Evolutionary conservation across 2,797 vertebrate genomes (phyloP).

Genomic region (Tokudaia tokunoshimensis): DNA sequence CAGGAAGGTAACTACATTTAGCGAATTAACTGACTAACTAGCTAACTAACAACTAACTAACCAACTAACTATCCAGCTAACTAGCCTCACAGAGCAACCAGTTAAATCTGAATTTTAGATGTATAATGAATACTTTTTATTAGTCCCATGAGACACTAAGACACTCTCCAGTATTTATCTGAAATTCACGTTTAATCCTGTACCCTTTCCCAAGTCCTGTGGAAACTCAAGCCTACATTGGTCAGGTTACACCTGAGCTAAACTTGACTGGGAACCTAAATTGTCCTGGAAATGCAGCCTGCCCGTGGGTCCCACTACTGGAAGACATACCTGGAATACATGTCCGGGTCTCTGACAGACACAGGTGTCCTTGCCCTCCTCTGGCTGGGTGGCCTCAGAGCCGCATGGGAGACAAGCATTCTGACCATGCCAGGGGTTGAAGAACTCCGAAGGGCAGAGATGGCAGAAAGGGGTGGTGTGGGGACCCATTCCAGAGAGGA

Average conservation of each 20-base stretch:
- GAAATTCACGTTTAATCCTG: constrained; percentile 38
- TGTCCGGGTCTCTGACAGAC: constrained; percentile 89
- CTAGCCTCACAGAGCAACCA: not conserved
- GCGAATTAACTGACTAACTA: not conserved
- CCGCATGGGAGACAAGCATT: constrained; percentile 91
- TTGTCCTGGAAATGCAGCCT: not conserved
- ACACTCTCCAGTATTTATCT: not conserved
- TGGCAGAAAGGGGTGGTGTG: constrained; percentile 85
- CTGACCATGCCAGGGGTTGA: constrained; percentile 90
- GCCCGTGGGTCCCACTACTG: not conserved
- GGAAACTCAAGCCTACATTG: constrained; percentile 26
- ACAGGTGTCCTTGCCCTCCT: constrained; percentile 90
- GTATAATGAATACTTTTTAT: not conserved
- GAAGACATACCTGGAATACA: constrained; percentile 92
- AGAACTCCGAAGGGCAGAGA: constrained; percentile 91
- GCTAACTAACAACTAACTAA: too few relatives aligned
- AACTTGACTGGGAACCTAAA: not conserved
- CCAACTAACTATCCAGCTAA: not conserved
- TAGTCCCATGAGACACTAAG: not conserved
- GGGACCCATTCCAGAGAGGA: constrained; percentile 83
- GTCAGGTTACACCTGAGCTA: constrained; percentile 31
- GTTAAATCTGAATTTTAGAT: constrained; percentile 39
- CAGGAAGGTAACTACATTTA: not conserved
- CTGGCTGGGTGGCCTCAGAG: constrained; percentile 89
- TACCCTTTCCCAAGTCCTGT: not conserved